phyloP scores from a whole-genome alignment of 2,113 vertebrate species.

The Laterallus jamaicensis region DNA sequence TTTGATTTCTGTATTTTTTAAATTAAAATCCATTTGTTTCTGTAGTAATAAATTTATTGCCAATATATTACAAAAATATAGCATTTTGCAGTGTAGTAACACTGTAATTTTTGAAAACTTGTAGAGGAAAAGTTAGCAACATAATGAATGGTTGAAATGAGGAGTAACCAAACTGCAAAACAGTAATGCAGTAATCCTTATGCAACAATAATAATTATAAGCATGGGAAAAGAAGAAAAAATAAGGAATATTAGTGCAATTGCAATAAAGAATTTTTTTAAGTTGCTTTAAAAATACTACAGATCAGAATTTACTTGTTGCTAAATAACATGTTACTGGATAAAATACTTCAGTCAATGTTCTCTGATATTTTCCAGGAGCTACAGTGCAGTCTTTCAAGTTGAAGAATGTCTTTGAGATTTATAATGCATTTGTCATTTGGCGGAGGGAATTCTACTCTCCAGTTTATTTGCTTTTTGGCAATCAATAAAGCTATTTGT shows the following conservation, averaged over 20 bases:
- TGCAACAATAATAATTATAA: neutral
- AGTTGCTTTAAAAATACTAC: neutral
- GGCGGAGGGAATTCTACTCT: constrained; percentile 20
- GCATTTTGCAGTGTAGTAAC: neutral
- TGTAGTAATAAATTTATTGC: neutral
- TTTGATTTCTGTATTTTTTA: neutral
- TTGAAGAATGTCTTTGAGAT: constrained; percentile 44
- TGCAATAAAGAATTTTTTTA: neutral
- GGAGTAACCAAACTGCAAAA: neutral
- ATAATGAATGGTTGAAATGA: neutral
- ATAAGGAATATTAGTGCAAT: neutral
- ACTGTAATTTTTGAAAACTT: neutral
- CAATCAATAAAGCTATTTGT: constrained; percentile 65
- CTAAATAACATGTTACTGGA: neutral
- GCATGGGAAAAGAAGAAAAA: neutral
- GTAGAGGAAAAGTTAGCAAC: neutral
- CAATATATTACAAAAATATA: neutral
- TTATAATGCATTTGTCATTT: constrained; percentile 49
- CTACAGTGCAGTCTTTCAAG: constrained; percentile 14
- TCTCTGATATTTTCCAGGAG: constrained; percentile 24
- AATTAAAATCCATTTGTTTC: neutral
- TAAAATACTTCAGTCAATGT: neutral
- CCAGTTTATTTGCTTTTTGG: constrained; percentile 60
- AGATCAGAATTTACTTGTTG: neutral
- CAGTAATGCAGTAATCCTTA: neutral